Conservation (phyloP, 2,888 invertebrate genomes). For the Cabera pusaria region DNA sequence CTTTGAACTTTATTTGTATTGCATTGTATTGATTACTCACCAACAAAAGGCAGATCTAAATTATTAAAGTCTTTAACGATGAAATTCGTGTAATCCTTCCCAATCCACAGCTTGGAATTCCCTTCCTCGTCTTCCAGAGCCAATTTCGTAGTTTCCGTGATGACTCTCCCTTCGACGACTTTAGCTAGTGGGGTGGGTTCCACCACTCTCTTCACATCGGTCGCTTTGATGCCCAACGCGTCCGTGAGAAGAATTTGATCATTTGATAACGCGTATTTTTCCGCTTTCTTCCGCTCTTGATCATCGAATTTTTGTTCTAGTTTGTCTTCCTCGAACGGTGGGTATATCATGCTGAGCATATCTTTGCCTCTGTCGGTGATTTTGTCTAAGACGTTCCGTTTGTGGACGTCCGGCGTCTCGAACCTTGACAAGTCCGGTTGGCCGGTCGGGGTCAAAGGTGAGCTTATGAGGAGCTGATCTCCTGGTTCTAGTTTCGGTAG, state of each 20-base stretch:
- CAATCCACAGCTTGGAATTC: conserved; percentile 95
- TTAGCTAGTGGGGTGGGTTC: conserved; percentile 64
- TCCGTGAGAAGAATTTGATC: conserved; percentile 63
- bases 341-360: conserved; percentile 73
- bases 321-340: conserved; percentile 67
- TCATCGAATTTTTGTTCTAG: conserved; percentile 73
- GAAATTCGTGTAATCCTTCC: conserved; percentile 98
- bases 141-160: conserved; percentile 63
- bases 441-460: conserved; percentile 7
- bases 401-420: conserved; percentile 58
- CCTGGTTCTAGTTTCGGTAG: conserved; percentile 85
- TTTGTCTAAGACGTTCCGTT: conserved; percentile 70
- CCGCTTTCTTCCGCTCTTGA: conserved; percentile 71
- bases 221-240: conserved; percentile 33
- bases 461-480: conserved; percentile 84
- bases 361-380: conserved; percentile 73
- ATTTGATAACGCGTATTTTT: conserved; percentile 71
- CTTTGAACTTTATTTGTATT: no score
- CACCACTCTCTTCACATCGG: conserved; percentile 43
- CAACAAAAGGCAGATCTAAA: conserved; percentile 92
- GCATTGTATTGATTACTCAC: conserved; percentile 61
- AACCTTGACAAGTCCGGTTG: conserved; percentile 34
- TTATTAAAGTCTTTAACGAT: conserved; percentile 97
- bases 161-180: conserved; percentile 66
- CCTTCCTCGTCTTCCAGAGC: conserved; percentile 79